These are phyloP conservation scores for Tyrannus savana DNA, from an alignment of 2,113 vertebrate genomes.

Conservation along the genomic window DNA sequence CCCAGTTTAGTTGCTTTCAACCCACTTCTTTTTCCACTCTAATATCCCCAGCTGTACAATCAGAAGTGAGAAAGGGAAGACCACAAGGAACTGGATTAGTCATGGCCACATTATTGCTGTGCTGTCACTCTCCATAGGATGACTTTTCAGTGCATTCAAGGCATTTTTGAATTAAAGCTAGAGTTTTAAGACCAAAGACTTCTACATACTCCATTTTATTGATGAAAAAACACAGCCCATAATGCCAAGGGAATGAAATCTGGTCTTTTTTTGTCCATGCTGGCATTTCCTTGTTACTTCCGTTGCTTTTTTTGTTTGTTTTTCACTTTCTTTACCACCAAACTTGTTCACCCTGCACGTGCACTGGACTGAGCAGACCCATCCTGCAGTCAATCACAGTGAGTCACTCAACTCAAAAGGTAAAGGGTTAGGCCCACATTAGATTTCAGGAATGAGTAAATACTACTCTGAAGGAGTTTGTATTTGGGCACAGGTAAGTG, in stretches of 20 bases:
- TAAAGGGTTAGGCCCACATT: not conserved
- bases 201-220: not conserved
- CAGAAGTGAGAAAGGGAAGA: not conserved
- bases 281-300: not conserved
- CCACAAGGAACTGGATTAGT: not conserved
- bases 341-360: not conserved
- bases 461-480: not conserved
- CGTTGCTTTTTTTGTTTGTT: not conserved
- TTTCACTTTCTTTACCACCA: not conserved
- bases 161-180: not conserved
- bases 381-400: not conserved
- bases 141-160: not conserved
- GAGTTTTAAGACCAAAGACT: not conserved
- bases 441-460: not conserved
- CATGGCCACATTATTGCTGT: not conserved
- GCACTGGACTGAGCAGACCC: not conserved
- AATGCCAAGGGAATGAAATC: not conserved
- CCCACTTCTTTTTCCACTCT: not conserved
- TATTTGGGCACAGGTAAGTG: not conserved
- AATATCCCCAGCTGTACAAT: not conserved
- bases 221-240: not conserved
- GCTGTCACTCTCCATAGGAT: not conserved
- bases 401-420: not conserved
- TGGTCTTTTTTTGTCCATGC: not conserved
- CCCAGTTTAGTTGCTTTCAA: not conserved